Conservation (phyloP, 2,888 invertebrate genomes). For the Diloba caeruleocephala region DNA sequence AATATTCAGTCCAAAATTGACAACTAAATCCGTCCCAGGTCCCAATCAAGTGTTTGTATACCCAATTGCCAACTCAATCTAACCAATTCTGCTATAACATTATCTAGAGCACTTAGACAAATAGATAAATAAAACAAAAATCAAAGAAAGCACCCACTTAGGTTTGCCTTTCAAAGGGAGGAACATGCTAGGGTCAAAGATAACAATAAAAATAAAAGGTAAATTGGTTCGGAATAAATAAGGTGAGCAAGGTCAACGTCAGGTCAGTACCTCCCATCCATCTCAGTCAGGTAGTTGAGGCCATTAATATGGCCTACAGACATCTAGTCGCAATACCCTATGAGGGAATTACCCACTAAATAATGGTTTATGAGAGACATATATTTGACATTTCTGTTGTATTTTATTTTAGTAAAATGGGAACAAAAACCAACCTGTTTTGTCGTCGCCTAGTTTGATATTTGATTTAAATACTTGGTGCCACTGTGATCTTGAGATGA, state of each 20-base stretch:
- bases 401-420: constrained; percentile 9
- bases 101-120: constrained; percentile 34
- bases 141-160: constrained; percentile 31
- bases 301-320: constrained; percentile 67
- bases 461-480: too few species aligned
- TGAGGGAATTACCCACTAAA: constrained; percentile 53
- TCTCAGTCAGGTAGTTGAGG: constrained; percentile 62
- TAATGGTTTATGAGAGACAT: constrained; percentile 21
- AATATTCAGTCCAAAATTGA: too few species aligned
- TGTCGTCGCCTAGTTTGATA: neutral
- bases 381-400: constrained; percentile 8
- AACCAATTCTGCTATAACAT: constrained; percentile 15
- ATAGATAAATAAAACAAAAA: constrained; percentile 28
- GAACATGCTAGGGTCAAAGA: constrained; percentile 45
- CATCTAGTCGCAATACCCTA: constrained; percentile 55
- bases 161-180: constrained; percentile 37
- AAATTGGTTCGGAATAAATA: constrained; percentile 48
- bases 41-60: too few species aligned
- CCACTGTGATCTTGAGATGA: too few species aligned
- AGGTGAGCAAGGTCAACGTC: constrained; percentile 47
- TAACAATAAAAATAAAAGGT: too few species aligned
- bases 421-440: neutral
- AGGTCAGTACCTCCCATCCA: constrained; percentile 55
- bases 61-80: constrained; percentile 19
- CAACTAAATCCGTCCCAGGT: too few species aligned